These are phyloP conservation scores for Accipiter superciliosus DNA, from an alignment of 2,797 vertebrate species.

Conservation along the genomic window DNA sequence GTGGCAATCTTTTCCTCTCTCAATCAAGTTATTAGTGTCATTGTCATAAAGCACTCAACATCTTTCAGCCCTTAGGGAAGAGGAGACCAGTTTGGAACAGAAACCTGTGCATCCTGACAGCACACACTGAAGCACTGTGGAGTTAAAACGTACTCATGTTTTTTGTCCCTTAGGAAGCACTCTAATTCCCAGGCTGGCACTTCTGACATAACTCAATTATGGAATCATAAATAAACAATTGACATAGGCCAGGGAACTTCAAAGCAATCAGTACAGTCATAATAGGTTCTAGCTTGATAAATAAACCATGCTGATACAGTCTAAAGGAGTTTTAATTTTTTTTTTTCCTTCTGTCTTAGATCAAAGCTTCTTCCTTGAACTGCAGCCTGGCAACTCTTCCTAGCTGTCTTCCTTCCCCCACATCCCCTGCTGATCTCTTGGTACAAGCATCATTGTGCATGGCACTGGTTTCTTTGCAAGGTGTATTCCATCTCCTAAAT, in stretches of 20 bases:
- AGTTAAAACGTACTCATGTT: background rate
- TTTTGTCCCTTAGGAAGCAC: background rate
- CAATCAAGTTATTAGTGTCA: background rate
- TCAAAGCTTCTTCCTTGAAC: slow-evolving; percentile 39
- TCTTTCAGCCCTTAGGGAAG: slow-evolving; percentile 25
- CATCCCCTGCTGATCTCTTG: background rate
- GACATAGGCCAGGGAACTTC: slow-evolving; percentile 37
- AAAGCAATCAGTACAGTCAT: slow-evolving; percentile 25
- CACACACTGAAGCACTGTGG: background rate
- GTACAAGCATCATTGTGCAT: background rate
- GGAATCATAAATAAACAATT: slow-evolving; percentile 55
- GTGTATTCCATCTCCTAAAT: background rate
- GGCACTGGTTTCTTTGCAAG: background rate
- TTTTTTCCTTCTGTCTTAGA: background rate
- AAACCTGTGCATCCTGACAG: slow-evolving; percentile 11
- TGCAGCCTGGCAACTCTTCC: background rate
- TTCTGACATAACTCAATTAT: slow-evolving; percentile 44
- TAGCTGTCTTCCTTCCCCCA: background rate
- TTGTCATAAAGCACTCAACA: background rate
- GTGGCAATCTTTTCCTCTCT: background rate
- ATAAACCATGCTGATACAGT: slow-evolving; percentile 31
- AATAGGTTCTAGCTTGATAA: slow-evolving; percentile 48
- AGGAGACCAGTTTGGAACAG: slow-evolving; percentile 3
- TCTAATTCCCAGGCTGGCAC: background rate
- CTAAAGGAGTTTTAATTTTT: background rate